Evolutionary conservation across 2,888 invertebrate genomes (phyloP), one percentile per base, ranked within the genome.

Genomic region (Patella depressa): DNA sequence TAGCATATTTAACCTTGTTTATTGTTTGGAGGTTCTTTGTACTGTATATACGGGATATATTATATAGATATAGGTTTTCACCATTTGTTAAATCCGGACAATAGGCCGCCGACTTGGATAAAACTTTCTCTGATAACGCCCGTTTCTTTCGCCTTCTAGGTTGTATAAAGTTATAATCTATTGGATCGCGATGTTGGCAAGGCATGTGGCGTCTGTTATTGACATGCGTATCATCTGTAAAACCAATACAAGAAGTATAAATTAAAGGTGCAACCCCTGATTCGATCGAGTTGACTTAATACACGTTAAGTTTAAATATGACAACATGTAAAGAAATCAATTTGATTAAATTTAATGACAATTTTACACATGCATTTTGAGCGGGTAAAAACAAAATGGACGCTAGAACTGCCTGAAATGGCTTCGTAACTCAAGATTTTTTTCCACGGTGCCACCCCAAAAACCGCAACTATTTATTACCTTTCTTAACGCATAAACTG

Each of bases 1-100:
- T 82, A 24, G 78, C 80, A 78, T 87, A 88, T 80, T 88, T 87
- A 24, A 83, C 80, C 77, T 86, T 84, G 77, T 88, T 88, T n/a
- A 85, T 80, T 24, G 80, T 73, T 45, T 84, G 83, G 83, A 88
- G 82, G 76, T 85, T 84, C 24, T 84, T 83, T 45, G 85, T 82
- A 74, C 84, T 85, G 79, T 88, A 88, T 59, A 87, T 84, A 57
- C 83, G 83, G 53, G 87, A 85, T 71, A 88, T 88, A 75, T 86
- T 87, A 81, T 81, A 83, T 57, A 88, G 78, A 80, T 88, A 88
- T 7, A 81, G 71, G 71, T 82, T 84, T 72, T 87, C 88, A 69
- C 88, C 88, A 0, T 77, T 75, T 5, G 81, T 82, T 72, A 88
- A 78, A 29, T 84, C 84, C 4, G 82, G 74, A 53, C 76, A 81